phyloP scores from a whole-genome alignment of 1,140 invertebrate genomes.

The Diorhabda carinulata region DNA sequence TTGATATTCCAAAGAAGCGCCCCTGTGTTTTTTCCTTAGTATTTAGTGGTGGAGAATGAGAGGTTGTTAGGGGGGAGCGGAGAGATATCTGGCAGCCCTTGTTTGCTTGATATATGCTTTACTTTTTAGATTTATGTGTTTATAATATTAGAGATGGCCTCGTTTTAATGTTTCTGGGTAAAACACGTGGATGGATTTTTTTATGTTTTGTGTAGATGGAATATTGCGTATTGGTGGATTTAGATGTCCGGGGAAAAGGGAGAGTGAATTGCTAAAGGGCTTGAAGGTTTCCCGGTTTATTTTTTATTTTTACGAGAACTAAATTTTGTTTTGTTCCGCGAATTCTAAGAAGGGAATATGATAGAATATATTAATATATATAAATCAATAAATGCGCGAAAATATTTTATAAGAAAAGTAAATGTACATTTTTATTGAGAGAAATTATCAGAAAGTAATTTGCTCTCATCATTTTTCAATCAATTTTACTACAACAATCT shows the following conservation, averaged over 20 bases:
- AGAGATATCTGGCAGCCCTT: slow-evolving; percentile 30
- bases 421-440: too few species aligned
- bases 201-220: slow-evolving; percentile 13
- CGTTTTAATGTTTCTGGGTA: slow-evolving; percentile 31
- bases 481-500: too few species aligned
- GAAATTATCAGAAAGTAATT: too few species aligned
- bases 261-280: neutral
- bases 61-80: slow-evolving; percentile 9
- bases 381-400: too few species aligned
- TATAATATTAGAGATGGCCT: slow-evolving; percentile 39
- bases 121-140: slow-evolving; percentile 43
- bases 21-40: neutral
- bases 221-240: slow-evolving; percentile 5
- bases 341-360: too few species aligned
- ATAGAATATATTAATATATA: too few species aligned
- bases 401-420: too few species aligned
- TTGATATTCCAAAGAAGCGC: too few species aligned
- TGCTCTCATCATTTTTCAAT: too few species aligned
- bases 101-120: slow-evolving; percentile 42
- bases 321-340: neutral
- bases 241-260: neutral
- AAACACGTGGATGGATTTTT: slow-evolving; percentile 25
- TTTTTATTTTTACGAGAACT: slow-evolving; percentile 3
- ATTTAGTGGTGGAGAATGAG: slow-evolving; percentile 8
- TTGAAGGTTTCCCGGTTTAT: neutral